Percentiles rank a stretch among this genome's conserved stretches.
These are phyloP conservation scores for Cebus imitator DNA, from an alignment of 2,113 vertebrate species.

Conservation along the genomic window DNA sequence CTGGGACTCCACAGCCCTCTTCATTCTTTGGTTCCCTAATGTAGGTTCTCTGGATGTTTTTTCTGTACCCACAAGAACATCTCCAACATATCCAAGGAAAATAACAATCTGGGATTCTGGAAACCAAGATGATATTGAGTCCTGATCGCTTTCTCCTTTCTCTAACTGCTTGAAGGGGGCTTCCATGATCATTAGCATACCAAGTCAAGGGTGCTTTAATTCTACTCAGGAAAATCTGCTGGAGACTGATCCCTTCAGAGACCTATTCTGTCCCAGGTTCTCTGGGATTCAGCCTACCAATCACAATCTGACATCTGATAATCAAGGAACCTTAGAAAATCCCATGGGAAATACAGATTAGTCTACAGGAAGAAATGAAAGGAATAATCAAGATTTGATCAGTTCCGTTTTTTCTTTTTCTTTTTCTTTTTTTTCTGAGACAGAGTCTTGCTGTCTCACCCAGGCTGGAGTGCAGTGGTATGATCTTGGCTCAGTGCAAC, in stretches of 20 bases:
- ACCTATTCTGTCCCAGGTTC: background rate
- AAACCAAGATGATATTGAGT: background rate
- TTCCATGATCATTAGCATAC: background rate
- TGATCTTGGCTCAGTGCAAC: no score
- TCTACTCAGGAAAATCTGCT: background rate
- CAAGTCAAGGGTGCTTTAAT: background rate
- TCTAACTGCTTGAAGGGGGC: background rate
- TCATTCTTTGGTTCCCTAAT: conserved; percentile 83
- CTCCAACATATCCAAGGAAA: conserved; percentile 35
- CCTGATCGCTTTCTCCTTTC: background rate
- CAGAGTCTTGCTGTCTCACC: no score
- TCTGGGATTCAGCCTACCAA: background rate
- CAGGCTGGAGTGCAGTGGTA: no score
- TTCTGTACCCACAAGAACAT: background rate
- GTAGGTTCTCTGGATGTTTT: conserved; percentile 50
- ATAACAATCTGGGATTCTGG: background rate
- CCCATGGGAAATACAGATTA: background rate
- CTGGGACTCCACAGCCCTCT: conserved; percentile 80
- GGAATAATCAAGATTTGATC: background rate
- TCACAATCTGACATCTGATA: background rate
- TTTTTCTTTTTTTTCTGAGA: no score
- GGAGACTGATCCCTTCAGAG: background rate
- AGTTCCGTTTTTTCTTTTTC: background rate
- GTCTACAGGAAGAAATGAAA: background rate
- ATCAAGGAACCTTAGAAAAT: background rate